Evolutionary conservation across 2,888 invertebrate species (phyloP), one percentile per base, ranked within the genome.

Genomic region (Pasiphila rectangulata): DNA sequence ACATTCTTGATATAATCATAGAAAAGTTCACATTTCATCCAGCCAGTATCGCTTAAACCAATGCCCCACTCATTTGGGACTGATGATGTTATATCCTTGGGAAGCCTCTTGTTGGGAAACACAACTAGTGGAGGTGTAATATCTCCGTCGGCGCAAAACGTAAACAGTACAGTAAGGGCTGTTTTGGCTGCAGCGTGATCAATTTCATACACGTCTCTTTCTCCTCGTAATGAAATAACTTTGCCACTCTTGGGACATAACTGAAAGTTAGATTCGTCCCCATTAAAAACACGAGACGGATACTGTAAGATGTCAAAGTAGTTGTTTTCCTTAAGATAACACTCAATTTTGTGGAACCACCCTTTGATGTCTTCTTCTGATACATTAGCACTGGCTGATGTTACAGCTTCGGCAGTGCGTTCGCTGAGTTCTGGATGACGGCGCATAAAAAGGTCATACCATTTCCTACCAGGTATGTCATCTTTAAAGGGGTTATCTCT

Each of bases 11-110:
- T 68, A 43, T 78, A 82, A 38, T 78, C 72, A 46, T 62, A 66
- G 53, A 82, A 81, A 5, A 74, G 17, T 25, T 76, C 74, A 0
- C 66, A 36, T 15, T 69, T 76, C 79, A 79, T 82, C 78, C 77
- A 79, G 2, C 79, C 79, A 40, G 61, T 72, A 5, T 77, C 74
- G 20, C 67, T 69, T 4, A 61, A 43, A 0, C 75, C 78, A 9
- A 78, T 59, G 1, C 75, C 72, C 78, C 76, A 79, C 17, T 66
- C 57, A 44, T 59, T 46, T n/a, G 74, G 73, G 42, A 77, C 57
- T 15, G 56, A 59, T 17, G 59, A 52, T 0, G 59, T 56, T 46
- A 78, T 72, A n/a, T 71, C 64, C 19, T 45, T 41, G 6, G 72
- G 67, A 17, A 75, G 47, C 43, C 75, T 55, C 57, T 72, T 63